Evolutionary conservation across 1,140 invertebrate species (phyloP).

Genomic region (Medauroidea extradentata): DNA sequence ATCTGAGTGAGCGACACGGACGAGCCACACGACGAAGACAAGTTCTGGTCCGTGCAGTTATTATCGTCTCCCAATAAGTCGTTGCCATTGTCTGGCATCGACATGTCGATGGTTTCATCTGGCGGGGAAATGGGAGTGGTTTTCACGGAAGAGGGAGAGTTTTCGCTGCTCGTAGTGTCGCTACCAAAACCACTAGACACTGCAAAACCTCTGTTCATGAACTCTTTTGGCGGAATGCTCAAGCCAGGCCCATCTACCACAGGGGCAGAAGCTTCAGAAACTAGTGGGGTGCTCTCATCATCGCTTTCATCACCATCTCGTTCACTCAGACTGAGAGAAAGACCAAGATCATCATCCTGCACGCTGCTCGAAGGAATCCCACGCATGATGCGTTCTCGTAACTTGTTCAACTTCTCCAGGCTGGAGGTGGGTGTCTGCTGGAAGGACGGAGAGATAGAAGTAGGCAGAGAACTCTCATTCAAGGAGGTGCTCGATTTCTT

Average conservation of each 20-base stretch:
- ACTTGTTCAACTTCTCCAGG: constrained; percentile 39
- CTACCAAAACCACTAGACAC: constrained; percentile 10
- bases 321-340: not conserved
- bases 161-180: constrained; percentile 16
- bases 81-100: constrained; percentile 3
- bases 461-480: constrained; percentile 20
- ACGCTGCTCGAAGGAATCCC: constrained; percentile 41
- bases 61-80: not conserved
- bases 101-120: not conserved
- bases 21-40: constrained; percentile 13
- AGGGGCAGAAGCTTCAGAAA: constrained; percentile 45
- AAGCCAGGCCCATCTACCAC: not conserved
- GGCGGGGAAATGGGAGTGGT: constrained; percentile 5
- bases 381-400: constrained; percentile 44
- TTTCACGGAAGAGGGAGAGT: constrained; percentile 20
- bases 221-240: constrained; percentile 2
- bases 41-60: not conserved
- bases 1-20: constrained; percentile 14
- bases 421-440: constrained; percentile 22
- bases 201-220: constrained; percentile 10
- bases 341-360: constrained; percentile 33
- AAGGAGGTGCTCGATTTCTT: constrained; percentile 9
- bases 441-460: constrained; percentile 7
- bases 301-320: constrained; percentile 45
- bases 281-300: constrained; percentile 58